Conservation (phyloP, 2,797 vertebrate species). For the Sphenopsis melanotis region DNA sequence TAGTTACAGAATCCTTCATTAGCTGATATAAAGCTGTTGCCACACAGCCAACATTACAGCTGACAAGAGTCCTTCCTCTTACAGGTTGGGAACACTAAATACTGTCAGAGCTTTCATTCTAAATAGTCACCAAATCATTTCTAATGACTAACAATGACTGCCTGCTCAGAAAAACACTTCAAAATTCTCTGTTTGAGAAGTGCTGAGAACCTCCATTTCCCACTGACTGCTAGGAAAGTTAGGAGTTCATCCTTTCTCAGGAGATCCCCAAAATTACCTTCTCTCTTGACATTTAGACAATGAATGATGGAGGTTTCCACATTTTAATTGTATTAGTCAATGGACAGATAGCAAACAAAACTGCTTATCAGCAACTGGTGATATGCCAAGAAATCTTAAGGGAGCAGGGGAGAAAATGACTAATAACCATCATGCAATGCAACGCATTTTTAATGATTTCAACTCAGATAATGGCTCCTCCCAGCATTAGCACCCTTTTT, state of each 20-base stretch:
- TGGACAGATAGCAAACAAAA: conserved; percentile 24
- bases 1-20: neutral
- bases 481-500: neutral
- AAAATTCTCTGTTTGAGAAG: neutral
- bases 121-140: neutral
- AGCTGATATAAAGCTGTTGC: neutral
- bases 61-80: neutral
- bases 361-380: neutral
- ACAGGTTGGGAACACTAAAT: neutral
- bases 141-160: neutral
- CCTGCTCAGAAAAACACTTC: neutral
- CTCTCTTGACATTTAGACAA: neutral
- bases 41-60: neutral
- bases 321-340: neutral
- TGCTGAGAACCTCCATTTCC: neutral
- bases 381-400: neutral
- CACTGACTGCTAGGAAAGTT: neutral
- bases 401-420: neutral
- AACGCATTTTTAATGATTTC: neutral
- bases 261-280: neutral
- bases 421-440: neutral
- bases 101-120: neutral
- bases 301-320: neutral
- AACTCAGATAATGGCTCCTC: neutral
- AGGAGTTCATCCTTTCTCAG: neutral